These are phyloP conservation scores for Rhyacophila brunnea DNA, from an alignment of 1,140 invertebrate species.

Conservation along the genomic window DNA sequence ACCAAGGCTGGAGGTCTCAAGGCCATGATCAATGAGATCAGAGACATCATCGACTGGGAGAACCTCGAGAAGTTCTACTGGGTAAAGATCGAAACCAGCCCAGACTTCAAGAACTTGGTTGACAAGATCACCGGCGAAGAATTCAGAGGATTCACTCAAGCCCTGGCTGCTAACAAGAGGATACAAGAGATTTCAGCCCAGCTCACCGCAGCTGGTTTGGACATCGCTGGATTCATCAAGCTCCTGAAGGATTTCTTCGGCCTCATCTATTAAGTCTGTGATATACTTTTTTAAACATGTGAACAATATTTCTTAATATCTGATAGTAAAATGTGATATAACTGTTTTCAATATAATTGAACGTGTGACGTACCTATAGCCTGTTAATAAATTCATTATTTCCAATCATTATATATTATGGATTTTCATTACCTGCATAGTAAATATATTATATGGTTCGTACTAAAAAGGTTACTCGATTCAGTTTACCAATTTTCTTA, in stretches of 20 bases:
- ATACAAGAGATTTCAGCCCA: slow-evolving; percentile 21
- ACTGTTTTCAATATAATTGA: too few species aligned
- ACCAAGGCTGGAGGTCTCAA: slow-evolving; percentile 8
- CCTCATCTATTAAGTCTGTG: slow-evolving; percentile 2
- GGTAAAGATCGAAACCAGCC: slow-evolving; percentile 16
- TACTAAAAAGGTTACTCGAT: too few species aligned
- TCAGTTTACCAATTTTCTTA: too few species aligned
- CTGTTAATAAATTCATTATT: too few species aligned
- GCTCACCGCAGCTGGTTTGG: slow-evolving; percentile 17
- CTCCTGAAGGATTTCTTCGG: slow-evolving; percentile 14
- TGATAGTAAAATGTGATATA: too few species aligned
- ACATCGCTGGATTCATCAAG: slow-evolving; percentile 11
- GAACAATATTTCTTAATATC: too few species aligned
- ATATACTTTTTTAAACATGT: too few species aligned
- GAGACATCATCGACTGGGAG: slow-evolving; percentile 16
- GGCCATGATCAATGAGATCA: slow-evolving; percentile 15
- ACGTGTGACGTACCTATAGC: too few species aligned
- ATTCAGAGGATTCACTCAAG: slow-evolving; percentile 15
- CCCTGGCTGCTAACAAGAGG: slow-evolving; percentile 15
- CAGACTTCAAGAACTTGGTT: slow-evolving; percentile 16
- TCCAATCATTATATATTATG: too few species aligned
- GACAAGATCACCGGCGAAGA: slow-evolving; percentile 11
- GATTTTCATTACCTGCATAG: too few species aligned
- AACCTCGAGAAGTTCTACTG: slow-evolving; percentile 9
- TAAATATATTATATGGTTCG: too few species aligned